Conservation (phyloP, 2,888 invertebrate genomes). For the Drosophila neonasuta region DNA sequence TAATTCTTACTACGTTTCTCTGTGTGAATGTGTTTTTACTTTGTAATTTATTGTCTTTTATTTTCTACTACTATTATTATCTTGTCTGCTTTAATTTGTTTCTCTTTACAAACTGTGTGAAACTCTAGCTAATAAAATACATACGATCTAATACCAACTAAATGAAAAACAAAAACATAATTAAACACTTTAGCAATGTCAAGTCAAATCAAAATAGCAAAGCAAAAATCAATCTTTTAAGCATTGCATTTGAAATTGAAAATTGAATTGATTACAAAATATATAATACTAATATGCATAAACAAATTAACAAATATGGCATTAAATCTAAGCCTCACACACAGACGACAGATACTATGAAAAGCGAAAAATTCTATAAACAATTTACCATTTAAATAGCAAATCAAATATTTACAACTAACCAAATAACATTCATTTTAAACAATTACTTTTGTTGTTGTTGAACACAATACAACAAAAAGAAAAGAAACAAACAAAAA, state of each 20-base stretch:
- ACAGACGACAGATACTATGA: conserved; percentile 5
- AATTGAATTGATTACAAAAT: conserved; percentile 26
- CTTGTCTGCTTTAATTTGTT: conserved; percentile 3
- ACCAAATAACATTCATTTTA: conserved; percentile 30
- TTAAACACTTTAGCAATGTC: conserved; percentile 29
- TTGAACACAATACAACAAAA: neutral
- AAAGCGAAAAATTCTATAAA: conserved; percentile 10
- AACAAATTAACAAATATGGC: neutral
- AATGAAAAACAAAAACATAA: conserved; percentile 13
- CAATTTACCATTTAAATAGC: conserved; percentile 62
- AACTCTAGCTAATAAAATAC: conserved; percentile 38
- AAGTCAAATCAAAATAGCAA: conserved; percentile 12
- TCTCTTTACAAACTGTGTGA: neutral
- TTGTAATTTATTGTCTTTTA: conserved; percentile 43
- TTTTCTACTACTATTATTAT: neutral
- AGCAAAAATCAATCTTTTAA: conserved; percentile 3
- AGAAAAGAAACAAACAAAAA: neutral
- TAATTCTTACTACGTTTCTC: conserved; percentile 35
- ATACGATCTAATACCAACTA: conserved; percentile 12
- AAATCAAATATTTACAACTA: conserved; percentile 62
- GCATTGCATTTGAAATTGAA: conserved; percentile 52
- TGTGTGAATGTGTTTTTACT: conserved; percentile 36
- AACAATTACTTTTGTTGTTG: neutral
- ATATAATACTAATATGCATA: conserved; percentile 6
- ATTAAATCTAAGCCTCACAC: conserved; percentile 14